Conservation (phyloP, 2,113 vertebrate species). For the chimpanzee (Pan troglodytes) region NHGRI_mPanTro3-v2.1_pri NC_072403.2:43617001-43617500, state of each 20-base stretch:
- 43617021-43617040: not conserved
- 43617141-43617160: not conserved
- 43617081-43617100: not conserved
- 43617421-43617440: not conserved
- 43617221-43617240: not conserved
- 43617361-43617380: conserved; percentile 61
- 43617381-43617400: conserved; percentile 65
- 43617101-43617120: not conserved
- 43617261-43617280: not conserved
- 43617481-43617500: not conserved
- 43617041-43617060: not conserved
- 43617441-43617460: not conserved
- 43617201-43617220: not conserved
- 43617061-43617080: not conserved
- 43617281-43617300: not conserved
- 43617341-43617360: conserved; percentile 54
- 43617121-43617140: not conserved
- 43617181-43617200: fast-evolving
- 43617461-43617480: conserved; percentile 19
- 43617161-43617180: not conserved
- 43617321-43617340: not conserved
- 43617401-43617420: conserved; percentile 32
- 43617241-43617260: not conserved
- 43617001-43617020: not conserved
- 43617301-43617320: not conserved